Conservation (phyloP, 2,113 vertebrate genomes). For the Rhabdomys dilectus region DNA sequence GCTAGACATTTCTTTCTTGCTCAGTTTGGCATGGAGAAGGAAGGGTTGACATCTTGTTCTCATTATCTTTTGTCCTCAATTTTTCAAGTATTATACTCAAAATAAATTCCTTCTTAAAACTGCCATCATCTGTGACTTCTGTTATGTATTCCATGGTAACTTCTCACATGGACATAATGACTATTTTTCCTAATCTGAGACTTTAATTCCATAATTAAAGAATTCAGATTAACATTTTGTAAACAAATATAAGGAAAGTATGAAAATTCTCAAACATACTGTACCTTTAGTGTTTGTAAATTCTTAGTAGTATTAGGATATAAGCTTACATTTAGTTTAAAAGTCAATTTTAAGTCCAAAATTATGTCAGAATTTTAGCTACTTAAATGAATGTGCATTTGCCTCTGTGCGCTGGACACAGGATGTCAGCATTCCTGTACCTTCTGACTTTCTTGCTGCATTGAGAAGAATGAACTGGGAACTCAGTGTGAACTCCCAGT, state of each 20-base stretch:
- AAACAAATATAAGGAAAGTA: background rate
- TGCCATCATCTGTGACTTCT: background rate
- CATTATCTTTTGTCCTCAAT: background rate
- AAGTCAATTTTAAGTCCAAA: background rate
- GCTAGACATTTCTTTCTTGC: background rate
- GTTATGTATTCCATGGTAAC: background rate
- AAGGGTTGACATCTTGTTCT: background rate
- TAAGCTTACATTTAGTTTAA: conserved; percentile 6
- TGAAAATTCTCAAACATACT: background rate
- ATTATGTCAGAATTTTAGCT: background rate
- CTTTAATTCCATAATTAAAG: background rate
- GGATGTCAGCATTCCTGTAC: background rate
- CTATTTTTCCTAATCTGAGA: background rate
- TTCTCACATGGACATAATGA: background rate
- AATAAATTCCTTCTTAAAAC: background rate
- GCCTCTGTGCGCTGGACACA: no score
- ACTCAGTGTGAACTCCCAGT: background rate
- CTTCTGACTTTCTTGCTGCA: background rate
- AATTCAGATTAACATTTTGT: background rate
- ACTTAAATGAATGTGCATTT: background rate
- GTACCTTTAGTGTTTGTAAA: background rate
- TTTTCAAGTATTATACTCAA: background rate
- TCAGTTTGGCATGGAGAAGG: background rate
- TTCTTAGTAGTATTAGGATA: background rate
- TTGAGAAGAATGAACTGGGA: background rate